Evolutionary conservation across 1,140 invertebrate genomes (phyloP), one percentile per base, ranked within the genome.

Genomic region (Papilio polyxenes): DNA sequence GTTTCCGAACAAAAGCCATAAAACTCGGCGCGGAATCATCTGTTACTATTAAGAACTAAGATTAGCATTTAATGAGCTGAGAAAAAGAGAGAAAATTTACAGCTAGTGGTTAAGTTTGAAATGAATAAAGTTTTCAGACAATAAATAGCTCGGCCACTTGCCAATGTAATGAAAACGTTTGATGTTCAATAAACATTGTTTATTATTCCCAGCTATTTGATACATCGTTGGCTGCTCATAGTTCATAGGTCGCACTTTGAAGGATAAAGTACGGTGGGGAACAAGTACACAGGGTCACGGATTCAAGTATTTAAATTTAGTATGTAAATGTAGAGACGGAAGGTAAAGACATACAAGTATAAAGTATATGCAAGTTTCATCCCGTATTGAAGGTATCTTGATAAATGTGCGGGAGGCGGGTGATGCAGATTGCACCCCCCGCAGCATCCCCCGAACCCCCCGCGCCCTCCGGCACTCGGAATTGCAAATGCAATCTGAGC

Each of bases 91-190:
- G 65, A 72, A 72, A 37, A 40, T 37, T 8, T 17, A 23, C 31
- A 40, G 65, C 37, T 31, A 72, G 31, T 37, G 65, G 65, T 7
- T 15, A 72, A 72, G 65, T 72, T 72, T 69, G 23, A 69, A 69
- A 69, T 11, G 31, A 69, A 11, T 37, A 69, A 69, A 69, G 65
- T 69, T 69, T 69, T 37, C n/a, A 69, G 65, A 69, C 65, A 69
- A 69, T 37, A 37, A 69, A 69, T 37, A 37, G 23, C 59, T 15
- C 23, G 62, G 20, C 23, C 62, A 69, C 62, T 31, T 37, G 23
- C 15, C 15, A 56, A 56, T 56, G 20, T 9, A 69, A 69, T 31
- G 65, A 69, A 69, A 69, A 15, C 11, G 11, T 37, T 11, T 15
- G 65, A 9, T 69, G 65, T 9, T 13, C 8, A 31, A 31, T 31